phyloP scores from a whole-genome alignment of 2,797 vertebrate genomes.

The Pseudopleuronectes americanus region DNA sequence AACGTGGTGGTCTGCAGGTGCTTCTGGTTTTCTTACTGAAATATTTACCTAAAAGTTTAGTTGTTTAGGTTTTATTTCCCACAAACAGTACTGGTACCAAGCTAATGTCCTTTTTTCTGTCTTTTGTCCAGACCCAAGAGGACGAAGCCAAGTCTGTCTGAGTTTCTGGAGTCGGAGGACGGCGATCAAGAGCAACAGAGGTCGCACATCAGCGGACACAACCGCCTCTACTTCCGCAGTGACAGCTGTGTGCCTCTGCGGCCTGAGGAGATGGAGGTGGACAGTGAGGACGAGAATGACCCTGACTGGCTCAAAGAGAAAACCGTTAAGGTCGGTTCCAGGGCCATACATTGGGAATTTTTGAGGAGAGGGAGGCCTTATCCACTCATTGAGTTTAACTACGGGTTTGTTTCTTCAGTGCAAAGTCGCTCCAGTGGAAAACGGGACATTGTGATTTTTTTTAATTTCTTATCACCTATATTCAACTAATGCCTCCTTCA shows the following conservation, averaged over 20 bases:
- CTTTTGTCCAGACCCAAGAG: constrained; percentile 88
- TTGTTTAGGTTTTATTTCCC: neutral
- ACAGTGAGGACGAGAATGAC: constrained; percentile 97
- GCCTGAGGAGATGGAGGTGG: constrained; percentile 97
- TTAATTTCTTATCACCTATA: no score
- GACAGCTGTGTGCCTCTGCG: constrained; percentile 95
- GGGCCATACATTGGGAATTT: no score
- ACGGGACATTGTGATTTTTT: no score
- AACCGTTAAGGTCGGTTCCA: constrained; percentile 88
- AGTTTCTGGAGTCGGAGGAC: constrained; percentile 96
- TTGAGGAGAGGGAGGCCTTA: neutral
- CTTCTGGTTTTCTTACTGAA: neutral
- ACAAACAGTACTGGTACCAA: neutral
- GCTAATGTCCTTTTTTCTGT: fast-evolving
- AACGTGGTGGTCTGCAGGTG: constrained; percentile 96
- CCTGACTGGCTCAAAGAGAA: constrained; percentile 97
- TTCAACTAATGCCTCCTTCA: no score
- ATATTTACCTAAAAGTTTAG: neutral
- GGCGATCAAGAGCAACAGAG: constrained; percentile 92
- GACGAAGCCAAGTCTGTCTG: constrained; percentile 94
- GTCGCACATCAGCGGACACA: constrained; percentile 94
- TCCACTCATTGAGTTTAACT: neutral
- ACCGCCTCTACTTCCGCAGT: constrained; percentile 97
- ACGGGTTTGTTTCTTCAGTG: no score
- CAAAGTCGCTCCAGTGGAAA: no score